These are phyloP conservation scores for Penaeus vannamei DNA, from an alignment of 1,140 invertebrate genomes.

Conservation along the genomic window DNA sequence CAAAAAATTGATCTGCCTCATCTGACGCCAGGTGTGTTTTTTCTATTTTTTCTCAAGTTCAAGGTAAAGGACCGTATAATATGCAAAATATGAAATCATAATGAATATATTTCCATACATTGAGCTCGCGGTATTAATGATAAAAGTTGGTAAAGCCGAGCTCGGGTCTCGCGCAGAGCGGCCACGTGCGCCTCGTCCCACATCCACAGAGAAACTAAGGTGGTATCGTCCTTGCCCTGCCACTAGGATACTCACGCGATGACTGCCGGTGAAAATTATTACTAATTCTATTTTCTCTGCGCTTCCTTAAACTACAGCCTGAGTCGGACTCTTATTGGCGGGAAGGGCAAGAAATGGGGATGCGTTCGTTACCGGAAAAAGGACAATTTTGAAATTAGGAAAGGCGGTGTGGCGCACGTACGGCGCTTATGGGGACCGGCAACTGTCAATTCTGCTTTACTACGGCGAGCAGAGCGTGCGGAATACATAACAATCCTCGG, in stretches of 20 bases:
- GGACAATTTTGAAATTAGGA: background rate
- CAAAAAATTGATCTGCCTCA: no score
- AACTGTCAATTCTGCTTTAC: slow-evolving; percentile 50
- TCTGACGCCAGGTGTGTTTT: no score
- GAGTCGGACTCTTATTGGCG: background rate
- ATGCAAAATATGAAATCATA: no score
- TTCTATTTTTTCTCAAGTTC: no score
- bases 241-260: slow-evolving; percentile 56
- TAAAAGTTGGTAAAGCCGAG: no score
- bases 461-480: slow-evolving; percentile 29
- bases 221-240: slow-evolving; percentile 54
- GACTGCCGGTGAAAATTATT: slow-evolving; percentile 55
- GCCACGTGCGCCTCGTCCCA: slow-evolving; percentile 48
- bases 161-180: slow-evolving; percentile 33
- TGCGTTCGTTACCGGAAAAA: slow-evolving; percentile 18
- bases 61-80: no score
- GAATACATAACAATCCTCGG: slow-evolving; percentile 39
- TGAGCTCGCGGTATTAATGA: no score
- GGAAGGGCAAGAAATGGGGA: background rate
- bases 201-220: slow-evolving; percentile 59
- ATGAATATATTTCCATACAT: no score
- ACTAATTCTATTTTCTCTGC: slow-evolving; percentile 37
- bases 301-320: slow-evolving; percentile 1
- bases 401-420: slow-evolving; percentile 32
- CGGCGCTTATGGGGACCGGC: slow-evolving; percentile 35